Conservation (phyloP, 1,140 invertebrate species). For the Magallana gigas region DNA sequence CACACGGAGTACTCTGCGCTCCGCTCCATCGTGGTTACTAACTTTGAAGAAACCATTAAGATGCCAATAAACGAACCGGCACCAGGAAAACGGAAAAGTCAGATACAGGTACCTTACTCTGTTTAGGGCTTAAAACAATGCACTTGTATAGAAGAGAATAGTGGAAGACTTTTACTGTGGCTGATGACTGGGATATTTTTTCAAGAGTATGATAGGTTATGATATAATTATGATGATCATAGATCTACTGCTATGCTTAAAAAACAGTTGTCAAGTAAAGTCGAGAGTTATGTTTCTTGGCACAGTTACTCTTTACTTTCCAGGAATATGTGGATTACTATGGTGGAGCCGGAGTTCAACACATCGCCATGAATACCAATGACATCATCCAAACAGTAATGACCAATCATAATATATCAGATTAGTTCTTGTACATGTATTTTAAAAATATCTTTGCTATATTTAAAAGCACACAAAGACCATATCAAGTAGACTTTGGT, state of each 20-base stretch:
- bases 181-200: too few relatives aligned
- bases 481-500: too few relatives aligned
- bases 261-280: too few relatives aligned
- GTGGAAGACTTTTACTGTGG: too few relatives aligned
- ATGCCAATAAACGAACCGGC: conserved; percentile 99
- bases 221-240: too few relatives aligned
- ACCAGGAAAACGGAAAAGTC: conserved; percentile 95
- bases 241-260: too few relatives aligned
- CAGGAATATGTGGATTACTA: conserved; percentile 99
- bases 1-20: conserved; percentile 98
- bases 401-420: not conserved
- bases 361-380: conserved; percentile 96
- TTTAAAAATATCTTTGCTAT: too few relatives aligned
- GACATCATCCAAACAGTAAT: conserved; percentile 93
- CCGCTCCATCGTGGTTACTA: conserved; percentile 97
- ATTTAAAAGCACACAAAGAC: too few relatives aligned
- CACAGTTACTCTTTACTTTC: not conserved
- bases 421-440: too few relatives aligned
- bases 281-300: too few relatives aligned
- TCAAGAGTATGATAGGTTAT: too few relatives aligned
- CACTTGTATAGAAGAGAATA: too few relatives aligned
- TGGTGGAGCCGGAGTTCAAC: conserved; percentile 97
- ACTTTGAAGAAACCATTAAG: conserved; percentile 99
- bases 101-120: conserved; percentile 85
- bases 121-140: not conserved